A percentile compares a stretch with the other conserved stretches of the same genome.
Conservation (phyloP, 2,797 vertebrate species). For the Lindbergichthys nudifrons region DNA sequence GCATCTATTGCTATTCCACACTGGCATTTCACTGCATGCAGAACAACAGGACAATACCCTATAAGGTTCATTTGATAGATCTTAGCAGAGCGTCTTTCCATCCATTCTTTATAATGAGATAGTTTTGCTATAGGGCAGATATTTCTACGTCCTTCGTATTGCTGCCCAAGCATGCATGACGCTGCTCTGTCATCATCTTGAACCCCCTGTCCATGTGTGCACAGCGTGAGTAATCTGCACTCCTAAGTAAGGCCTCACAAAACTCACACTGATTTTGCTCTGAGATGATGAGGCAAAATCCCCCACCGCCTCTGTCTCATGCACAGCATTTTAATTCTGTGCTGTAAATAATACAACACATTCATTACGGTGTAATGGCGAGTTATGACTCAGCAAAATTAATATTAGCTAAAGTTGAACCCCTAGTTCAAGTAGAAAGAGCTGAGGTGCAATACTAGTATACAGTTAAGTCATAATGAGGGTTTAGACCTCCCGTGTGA, state of each 20-base stretch:
- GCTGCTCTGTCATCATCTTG: conserved; percentile 28
- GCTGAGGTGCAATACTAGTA: not conserved
- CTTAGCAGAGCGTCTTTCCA: conserved; percentile 15
- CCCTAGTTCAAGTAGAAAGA: not conserved
- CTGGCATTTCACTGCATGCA: conserved; percentile 38
- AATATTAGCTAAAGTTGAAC: conserved; percentile 13
- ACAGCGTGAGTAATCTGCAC: conserved; percentile 24
- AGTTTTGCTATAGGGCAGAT: conserved; percentile 5
- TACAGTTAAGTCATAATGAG: conserved; percentile 35
- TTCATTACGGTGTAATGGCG: not conserved
- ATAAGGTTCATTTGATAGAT: conserved; percentile 32
- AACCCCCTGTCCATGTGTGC: conserved; percentile 6
- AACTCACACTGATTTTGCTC: conserved; percentile 13
- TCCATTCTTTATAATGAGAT: conserved; percentile 12
- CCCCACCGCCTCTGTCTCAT: not conserved
- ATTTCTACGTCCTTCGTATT: conserved; percentile 8
- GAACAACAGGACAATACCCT: conserved; percentile 44
- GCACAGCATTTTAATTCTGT: not conserved
- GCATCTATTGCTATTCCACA: conserved; percentile 46
- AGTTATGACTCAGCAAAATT: conserved; percentile 29
- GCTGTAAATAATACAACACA: not conserved
- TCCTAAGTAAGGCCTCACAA: conserved; percentile 4
- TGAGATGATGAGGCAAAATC: conserved; percentile 21
- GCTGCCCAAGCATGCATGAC: not conserved
- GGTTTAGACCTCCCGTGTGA: conserved; percentile 42